phyloP scores from a whole-genome alignment of 2,888 invertebrate species.

The Hetaerina titia region DNA sequence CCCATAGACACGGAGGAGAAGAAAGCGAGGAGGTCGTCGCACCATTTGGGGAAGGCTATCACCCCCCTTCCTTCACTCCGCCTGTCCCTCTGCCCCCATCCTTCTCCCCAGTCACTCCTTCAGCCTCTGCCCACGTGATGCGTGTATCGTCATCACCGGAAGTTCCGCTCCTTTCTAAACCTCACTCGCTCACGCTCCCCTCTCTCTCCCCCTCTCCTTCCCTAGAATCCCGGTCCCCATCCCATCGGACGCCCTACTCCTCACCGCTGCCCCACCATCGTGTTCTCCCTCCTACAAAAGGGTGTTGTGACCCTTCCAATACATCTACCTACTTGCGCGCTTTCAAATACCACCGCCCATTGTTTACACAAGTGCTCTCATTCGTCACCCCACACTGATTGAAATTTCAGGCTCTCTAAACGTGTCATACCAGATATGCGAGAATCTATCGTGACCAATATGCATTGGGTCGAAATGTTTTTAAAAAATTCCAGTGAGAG shows the following conservation, averaged over 20 bases:
- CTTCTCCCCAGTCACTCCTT: neutral
- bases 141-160: slow-evolving; percentile 60
- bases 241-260: no score
- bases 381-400: neutral
- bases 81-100: neutral
- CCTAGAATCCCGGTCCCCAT: no score
- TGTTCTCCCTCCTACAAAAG: no score
- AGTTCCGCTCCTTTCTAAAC: slow-evolving; percentile 2
- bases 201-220: no score
- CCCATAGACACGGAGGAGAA: no score
- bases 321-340: no score
- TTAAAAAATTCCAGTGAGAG: no score
- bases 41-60: neutral
- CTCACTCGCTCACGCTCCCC: neutral
- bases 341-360: neutral
- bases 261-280: no score
- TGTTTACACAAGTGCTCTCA: neutral
- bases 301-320: no score
- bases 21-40: slow-evolving; percentile 19
- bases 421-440: neutral
- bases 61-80: neutral
- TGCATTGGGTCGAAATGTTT: no score
- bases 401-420: neutral
- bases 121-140: slow-evolving; percentile 53
- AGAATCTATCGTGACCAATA: no score